Conservation (phyloP, 1,140 invertebrate species). For the Ceratina calcarata region DNA sequence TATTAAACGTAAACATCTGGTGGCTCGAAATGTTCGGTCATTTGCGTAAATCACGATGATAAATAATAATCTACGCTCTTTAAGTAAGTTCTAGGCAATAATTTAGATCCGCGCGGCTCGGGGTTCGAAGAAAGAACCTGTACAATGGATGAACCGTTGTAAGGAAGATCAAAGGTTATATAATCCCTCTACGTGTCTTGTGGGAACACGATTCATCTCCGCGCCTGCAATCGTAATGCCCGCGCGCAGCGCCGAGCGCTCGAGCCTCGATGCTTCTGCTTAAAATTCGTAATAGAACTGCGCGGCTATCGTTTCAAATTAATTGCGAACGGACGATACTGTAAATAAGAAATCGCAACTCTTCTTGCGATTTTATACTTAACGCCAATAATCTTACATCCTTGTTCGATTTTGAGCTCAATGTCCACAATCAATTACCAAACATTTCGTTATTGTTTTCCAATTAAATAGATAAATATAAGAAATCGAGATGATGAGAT, state of each 20-base stretch:
- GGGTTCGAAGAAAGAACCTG: slow-evolving; percentile 62
- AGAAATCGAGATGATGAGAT: no score
- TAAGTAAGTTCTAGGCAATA: slow-evolving; percentile 67
- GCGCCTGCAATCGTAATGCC: slow-evolving; percentile 62
- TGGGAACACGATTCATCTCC: slow-evolving; percentile 68
- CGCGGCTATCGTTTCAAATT: slow-evolving; percentile 48
- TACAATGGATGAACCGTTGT: slow-evolving; percentile 69
- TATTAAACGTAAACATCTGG: slow-evolving; percentile 67
- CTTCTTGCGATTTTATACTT: background rate
- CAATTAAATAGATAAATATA: no score
- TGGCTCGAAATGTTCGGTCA: slow-evolving; percentile 66
- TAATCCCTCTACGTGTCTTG: slow-evolving; percentile 67
- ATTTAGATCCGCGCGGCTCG: slow-evolving; percentile 60
- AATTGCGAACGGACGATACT: slow-evolving; percentile 36
- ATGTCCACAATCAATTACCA: no score
- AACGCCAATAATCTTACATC: no score
- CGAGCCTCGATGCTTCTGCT: slow-evolving; percentile 52
- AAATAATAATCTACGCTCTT: slow-evolving; percentile 68
- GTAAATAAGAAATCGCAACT: no score
- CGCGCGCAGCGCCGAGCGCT: background rate
- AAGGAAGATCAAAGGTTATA: slow-evolving; percentile 67
- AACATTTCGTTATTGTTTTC: no score
- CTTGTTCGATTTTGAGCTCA: no score
- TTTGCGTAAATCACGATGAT: slow-evolving; percentile 69
- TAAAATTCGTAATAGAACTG: slow-evolving; percentile 63